Base-by-base conservation (phyloP, 92 coral and sea anemone genomes). In the Zoanthus solanderi region DNA sequence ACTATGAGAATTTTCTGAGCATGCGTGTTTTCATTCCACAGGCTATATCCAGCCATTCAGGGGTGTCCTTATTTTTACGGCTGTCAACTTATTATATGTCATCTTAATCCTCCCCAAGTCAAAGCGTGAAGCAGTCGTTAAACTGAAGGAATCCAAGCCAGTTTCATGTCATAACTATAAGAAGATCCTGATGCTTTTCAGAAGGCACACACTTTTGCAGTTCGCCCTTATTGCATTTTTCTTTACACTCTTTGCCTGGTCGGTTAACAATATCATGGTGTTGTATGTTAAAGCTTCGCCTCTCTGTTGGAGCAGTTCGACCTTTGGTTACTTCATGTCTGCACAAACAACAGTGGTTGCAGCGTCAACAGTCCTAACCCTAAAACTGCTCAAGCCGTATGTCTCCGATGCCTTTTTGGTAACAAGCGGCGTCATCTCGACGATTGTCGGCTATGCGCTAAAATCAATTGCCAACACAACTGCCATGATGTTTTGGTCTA, bases 11-110 rank as follows among this genome's bases (percentile, higher is more conserved):
- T 37, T 37, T 37, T 37, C 42, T 37, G 42, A 37, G 42, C 42
- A 2, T 37, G 42, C 42, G 42, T 37, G 2, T 37, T 37, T 37
- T 37, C 42, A 37, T 17, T 57, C 15, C 66, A 50, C 47, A 92
- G 95, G 95, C 11, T 92, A 92, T 74, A 79, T 61, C 68, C 95
- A 84, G 88, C 95, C 95, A 34, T 79, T 90, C 63, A 87, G 93
- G 95, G 91, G 89, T 34, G 84, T 87, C 15, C 53, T 86, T 13
- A 88, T 48, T 6, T 14, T 90, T 58, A 15, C 79, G 50, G 88
- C 72, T 10, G 63, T 90, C 32, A 57, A 82, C 56, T 69, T 88
- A 32, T 23, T 92, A 13, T 92, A 92, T 71, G 79, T 85, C 50
- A 13, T 50, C 7, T 37, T 87, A 11, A 78, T 90, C 73, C 86